These are phyloP conservation scores for Diorhabda carinulata DNA, from an alignment of 1,140 invertebrate species.

Conservation along the genomic window DNA sequence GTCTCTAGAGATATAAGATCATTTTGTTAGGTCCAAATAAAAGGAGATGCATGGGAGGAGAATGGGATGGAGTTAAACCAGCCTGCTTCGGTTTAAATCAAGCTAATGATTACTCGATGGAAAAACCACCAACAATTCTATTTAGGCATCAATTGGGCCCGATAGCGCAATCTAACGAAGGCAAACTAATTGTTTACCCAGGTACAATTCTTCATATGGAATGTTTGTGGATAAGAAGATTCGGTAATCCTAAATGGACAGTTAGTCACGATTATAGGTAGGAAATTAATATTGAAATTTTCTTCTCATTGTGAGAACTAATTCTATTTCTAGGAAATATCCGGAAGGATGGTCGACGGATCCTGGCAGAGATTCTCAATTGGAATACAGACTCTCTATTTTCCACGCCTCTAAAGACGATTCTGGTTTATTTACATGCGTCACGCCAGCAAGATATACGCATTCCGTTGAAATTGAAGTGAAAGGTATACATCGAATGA, in stretches of 20 bases:
- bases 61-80: slow-evolving; percentile 75
- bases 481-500: slow-evolving; percentile 53
- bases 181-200: slow-evolving; percentile 78
- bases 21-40: slow-evolving; percentile 48
- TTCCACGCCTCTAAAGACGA: slow-evolving; percentile 73
- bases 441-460: slow-evolving; percentile 72
- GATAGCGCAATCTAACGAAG: slow-evolving; percentile 82
- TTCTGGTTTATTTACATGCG: slow-evolving; percentile 75
- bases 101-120: slow-evolving; percentile 81
- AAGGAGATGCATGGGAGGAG: slow-evolving; percentile 66
- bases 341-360: slow-evolving; percentile 80
- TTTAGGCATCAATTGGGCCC: slow-evolving; percentile 76
- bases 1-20: background rate
- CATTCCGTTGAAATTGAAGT: slow-evolving; percentile 78
- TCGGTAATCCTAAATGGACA: slow-evolving; percentile 80
- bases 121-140: slow-evolving; percentile 79
- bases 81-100: slow-evolving; percentile 77
- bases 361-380: slow-evolving; percentile 67
- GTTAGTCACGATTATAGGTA: slow-evolving; percentile 66
- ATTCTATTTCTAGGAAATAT: slow-evolving; percentile 54
- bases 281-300: slow-evolving; percentile 1
- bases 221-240: slow-evolving; percentile 78
- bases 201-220: slow-evolving; percentile 82
- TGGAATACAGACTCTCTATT: slow-evolving; percentile 80
- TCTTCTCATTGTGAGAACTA: background rate